These are phyloP conservation scores for Peromyscus eremicus DNA, from an alignment of 2,797 vertebrate species.

Conservation along the genomic window DNA sequence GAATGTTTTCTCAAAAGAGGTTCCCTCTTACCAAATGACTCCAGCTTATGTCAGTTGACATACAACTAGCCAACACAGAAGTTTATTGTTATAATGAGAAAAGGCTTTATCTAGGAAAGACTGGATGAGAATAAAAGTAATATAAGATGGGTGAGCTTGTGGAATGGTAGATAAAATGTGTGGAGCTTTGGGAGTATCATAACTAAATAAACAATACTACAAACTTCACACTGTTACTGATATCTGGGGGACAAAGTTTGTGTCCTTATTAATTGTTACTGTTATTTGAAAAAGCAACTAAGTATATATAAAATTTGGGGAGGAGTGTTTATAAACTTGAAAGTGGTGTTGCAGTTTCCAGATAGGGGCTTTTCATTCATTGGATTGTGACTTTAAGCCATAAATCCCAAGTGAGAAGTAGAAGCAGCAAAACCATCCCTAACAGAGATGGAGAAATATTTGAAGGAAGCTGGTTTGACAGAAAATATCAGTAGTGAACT, in stretches of 20 bases:
- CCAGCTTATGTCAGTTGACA: background rate
- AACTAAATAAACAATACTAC: background rate
- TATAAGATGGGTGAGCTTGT: rapidly evolving
- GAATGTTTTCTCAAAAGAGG: background rate
- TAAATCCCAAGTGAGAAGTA: background rate
- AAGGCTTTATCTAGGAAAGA: background rate
- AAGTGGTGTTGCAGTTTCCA: background rate
- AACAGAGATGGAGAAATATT: background rate
- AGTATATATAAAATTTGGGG: background rate
- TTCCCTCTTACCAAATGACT: no score
- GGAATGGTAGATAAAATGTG: background rate
- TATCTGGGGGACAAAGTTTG: background rate
- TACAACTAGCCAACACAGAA: background rate
- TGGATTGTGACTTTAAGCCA: background rate
- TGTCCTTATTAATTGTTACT: background rate
- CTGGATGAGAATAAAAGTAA: background rate
- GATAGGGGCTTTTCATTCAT: background rate
- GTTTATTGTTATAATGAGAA: background rate
- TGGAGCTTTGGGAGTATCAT: background rate
- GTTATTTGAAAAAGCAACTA: background rate
- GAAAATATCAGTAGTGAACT: background rate
- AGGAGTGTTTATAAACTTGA: background rate
- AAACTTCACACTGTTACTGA: background rate
- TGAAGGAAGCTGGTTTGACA: background rate
- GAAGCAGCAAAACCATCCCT: background rate